Evolutionary conservation across 2,797 vertebrate species (phyloP).

Genomic region (Anabas testudineus): DNA sequence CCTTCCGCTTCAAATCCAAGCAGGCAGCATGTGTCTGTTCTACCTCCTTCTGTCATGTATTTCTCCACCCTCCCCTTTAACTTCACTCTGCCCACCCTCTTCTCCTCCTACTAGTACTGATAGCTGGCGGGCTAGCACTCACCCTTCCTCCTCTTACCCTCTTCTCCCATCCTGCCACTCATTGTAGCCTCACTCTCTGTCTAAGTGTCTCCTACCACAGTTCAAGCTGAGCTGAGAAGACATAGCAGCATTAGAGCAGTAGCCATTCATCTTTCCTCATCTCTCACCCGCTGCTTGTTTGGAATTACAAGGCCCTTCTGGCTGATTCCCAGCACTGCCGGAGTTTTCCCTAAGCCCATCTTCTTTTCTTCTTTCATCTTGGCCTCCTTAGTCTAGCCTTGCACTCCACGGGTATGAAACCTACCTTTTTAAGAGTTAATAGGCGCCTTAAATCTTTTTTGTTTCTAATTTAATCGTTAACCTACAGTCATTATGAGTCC

Average conservation of each 20-base stretch:
- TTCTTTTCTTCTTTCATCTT: constrained; percentile 37
- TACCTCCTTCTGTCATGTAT: constrained; percentile 62
- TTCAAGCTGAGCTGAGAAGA: constrained; percentile 23
- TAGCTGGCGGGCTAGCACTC: constrained; percentile 56
- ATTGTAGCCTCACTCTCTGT: constrained; percentile 39
- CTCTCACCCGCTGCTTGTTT: constrained; percentile 56
- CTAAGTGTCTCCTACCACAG: constrained; percentile 27
- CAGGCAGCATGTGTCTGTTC: constrained; percentile 64
- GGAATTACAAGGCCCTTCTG: constrained; percentile 59
- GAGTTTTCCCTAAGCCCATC: constrained; percentile 33
- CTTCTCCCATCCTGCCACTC: constrained; percentile 64
- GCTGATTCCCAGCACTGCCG: constrained; percentile 45
- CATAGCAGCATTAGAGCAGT: constrained; percentile 22
- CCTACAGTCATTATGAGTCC: neutral
- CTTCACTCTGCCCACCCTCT: constrained; percentile 55
- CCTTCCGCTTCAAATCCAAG: constrained; percentile 62
- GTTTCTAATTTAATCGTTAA: neutral
- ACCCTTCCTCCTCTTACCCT: constrained; percentile 27
- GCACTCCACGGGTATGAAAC: constrained; percentile 5
- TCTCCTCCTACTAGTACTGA: constrained; percentile 69
- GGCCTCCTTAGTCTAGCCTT: constrained; percentile 9
- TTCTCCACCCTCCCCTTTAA: constrained; percentile 56
- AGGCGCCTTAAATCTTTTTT: neutral
- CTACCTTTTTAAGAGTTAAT: neutral
- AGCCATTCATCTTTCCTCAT: constrained; percentile 57